Evolutionary conservation across 2,888 invertebrate species (phyloP).

Genomic region (Sarcophaga subvicina): DNA sequence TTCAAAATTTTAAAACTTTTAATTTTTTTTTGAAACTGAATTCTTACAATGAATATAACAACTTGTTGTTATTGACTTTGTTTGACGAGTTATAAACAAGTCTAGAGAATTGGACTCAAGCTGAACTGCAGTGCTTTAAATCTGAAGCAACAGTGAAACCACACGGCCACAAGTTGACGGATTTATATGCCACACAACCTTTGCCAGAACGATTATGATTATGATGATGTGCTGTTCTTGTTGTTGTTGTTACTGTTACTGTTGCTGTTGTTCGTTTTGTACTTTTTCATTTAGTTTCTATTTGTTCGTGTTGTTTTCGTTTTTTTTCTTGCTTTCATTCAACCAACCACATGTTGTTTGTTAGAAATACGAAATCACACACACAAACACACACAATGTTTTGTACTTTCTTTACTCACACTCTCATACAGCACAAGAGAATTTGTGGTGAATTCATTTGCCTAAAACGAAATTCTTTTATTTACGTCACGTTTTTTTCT

Average conservation of each 20-base stretch:
- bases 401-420: background rate
- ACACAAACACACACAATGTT: background rate
- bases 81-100: conserved; percentile 10
- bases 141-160: conserved; percentile 79
- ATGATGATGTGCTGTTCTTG: conserved; percentile 20
- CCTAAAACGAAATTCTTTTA: background rate
- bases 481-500: conserved; percentile 13
- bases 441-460: conserved; percentile 49
- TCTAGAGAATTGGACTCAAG: conserved; percentile 22
- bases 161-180: conserved; percentile 73
- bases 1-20: background rate
- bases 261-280: conserved; percentile 8
- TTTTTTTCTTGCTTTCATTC: conserved; percentile 16
- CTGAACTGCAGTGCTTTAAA: conserved; percentile 76
- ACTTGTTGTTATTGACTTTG: background rate
- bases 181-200: conserved; percentile 75
- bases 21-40: background rate
- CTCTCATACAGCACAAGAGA: conserved; percentile 3
- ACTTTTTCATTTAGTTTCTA: conserved; percentile 1
- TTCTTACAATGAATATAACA: conserved; percentile 18
- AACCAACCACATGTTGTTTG: conserved; percentile 68
- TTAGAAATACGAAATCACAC: conserved; percentile 17
- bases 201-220: background rate
- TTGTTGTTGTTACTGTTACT: conserved; percentile 13
- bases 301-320: conserved; percentile 1